Base-by-base conservation (phyloP, 2,888 invertebrate genomes). In the Muschampia plurimacula region DNA sequence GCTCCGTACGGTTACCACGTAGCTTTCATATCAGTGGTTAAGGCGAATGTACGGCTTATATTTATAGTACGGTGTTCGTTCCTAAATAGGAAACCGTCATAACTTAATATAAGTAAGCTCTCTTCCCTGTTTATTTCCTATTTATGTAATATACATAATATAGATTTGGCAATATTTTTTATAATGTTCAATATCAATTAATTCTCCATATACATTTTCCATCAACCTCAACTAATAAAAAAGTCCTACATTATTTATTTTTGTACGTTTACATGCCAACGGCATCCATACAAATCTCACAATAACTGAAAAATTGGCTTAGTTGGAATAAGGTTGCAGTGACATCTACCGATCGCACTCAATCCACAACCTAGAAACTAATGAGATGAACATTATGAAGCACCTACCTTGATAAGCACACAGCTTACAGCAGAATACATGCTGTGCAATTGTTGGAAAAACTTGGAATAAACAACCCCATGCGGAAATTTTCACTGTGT, bases 1-100 rank as follows among this genome's bases (percentile, higher is more conserved):
- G 87, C 83, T 79, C 70, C 73, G 80, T 79, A 71, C 68, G 71
- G 69, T 69, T 39, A 82, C 67, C 72, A 72, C 72, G 72, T 72
- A 72, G 67, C 72, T 67, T n/a, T 62, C 62, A 67, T 67, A 72
- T 72, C 72, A 66, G 69, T 65, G 67, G 67, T 62, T 67, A 62
- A 57, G 41, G 62, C 52, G 67, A 32, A 63, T 62, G 41, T 32
- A n/a, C 63, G 49, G 41, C 52, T 28, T 62, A 44, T 72, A 72
- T 66, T 60, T 55, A 63, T 62, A 41, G 52, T 55, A 63, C 72
- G 44, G 15, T 67, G 67, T 52, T 28, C 64, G 63, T 41, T 44
- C 44, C 72, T 67, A 67, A 67, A 72, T 62, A 67, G 72, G 32
- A 55, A 72, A 63, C 71, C 66, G 67, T 72, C 44, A 72, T 72